Percentiles rank a stretch among this genome's conserved stretches.
phyloP scores from a whole-genome alignment of 1,140 invertebrate genomes.

The Sycobia sp. region DNA sequence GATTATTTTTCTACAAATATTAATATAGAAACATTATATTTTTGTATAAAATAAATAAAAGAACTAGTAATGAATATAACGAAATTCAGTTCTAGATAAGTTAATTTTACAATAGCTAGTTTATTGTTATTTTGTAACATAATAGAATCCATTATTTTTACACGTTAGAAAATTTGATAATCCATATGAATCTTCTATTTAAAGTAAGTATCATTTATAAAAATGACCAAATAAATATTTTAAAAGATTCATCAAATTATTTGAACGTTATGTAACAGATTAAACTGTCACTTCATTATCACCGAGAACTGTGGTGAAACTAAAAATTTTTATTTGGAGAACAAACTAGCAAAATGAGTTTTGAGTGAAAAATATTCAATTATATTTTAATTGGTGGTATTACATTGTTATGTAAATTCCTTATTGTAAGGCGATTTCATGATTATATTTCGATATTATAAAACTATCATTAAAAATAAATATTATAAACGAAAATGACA shows the following conservation, averaged over 20 bases:
- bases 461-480: conserved; percentile 14
- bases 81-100: background rate
- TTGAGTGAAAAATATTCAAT: background rate
- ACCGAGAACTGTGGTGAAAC: background rate
- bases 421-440: background rate
- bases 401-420: conserved; percentile 17
- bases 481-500: too few species aligned
- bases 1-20: conserved; percentile 19
- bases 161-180: background rate
- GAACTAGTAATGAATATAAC: background rate
- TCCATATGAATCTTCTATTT: background rate
- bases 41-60: conserved; percentile 15
- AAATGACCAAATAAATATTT: background rate
- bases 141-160: background rate
- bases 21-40: conserved; percentile 11
- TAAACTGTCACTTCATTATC: background rate
- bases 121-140: background rate
- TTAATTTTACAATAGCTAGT: background rate
- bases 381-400: conserved; percentile 11
- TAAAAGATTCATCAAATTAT: conserved; percentile 11
- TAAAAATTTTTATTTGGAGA: background rate
- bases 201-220: background rate
- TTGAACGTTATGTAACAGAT: background rate
- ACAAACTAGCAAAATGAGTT: background rate
- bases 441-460: conserved; percentile 11